Base-by-base conservation (phyloP, 2,888 invertebrate species). In the Zhengitettix transpicula region DNA sequence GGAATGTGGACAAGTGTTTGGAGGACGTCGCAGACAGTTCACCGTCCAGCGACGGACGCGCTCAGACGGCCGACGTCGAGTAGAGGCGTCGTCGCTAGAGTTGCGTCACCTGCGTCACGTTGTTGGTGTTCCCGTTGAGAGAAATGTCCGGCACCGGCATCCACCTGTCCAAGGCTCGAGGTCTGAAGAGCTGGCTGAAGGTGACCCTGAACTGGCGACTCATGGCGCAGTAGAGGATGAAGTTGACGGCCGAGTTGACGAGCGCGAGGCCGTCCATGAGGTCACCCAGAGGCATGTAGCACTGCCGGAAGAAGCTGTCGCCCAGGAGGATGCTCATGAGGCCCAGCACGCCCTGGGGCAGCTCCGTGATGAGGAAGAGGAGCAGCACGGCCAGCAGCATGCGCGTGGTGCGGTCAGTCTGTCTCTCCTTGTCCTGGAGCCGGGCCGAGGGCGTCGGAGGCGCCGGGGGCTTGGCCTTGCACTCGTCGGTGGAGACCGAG, bases 201-300 rank as follows among this genome's bases (percentile, higher is more conserved):
- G 87, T 87, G 66, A 81, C 82, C 16, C 96, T 80, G 72, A 96
- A 96, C 78, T 94, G 94, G 64, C 89, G 81, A 63, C 92, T 93
- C 95, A 96, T 95, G 58, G 89, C 81, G 69, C 94, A 95, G 72
- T 95, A 96, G 53, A 96, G 78, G 59, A 95, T 86, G 70, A 96
- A 96, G 73, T 94, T 96, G 61, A 95, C 88, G 0, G 92, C 89
- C 10, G 93, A 91, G 73, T 95, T 96, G 67, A 92, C 75, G 61
- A 96, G 78, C 0, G 95, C 94, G 69, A 94, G 73, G 62, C 92
- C 83, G 74, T 96, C 94, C 84, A 94, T 87, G 59, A 93, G 71
- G 70, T 94, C 93, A 1, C 90, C 90, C 64, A 89, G 83, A 55
- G 84, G 77, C 64, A 82, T 79, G 74, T 95, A 95, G 72, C 90